Base-by-base conservation (phyloP, 2,888 invertebrate genomes). In the Crocallis elinguaria region DNA sequence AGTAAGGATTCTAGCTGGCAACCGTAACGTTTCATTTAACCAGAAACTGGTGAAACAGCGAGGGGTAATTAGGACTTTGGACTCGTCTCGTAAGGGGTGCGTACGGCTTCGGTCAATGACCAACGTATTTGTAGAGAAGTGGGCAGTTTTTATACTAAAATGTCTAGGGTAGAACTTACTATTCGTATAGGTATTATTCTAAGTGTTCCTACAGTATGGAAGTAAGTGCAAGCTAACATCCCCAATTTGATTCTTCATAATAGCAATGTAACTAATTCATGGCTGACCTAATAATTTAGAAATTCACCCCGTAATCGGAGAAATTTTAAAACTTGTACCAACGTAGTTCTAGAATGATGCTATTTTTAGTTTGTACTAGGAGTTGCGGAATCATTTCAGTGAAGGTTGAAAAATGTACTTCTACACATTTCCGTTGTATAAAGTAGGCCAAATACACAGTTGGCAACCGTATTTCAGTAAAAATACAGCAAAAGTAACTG, bases 71-170 rank as follows among this genome's bases (percentile, higher is more conserved):
- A 62, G 54, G 48, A 45, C 53, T 37, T 16, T 25, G 57, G 57
- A 49, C 44, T 43, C 21, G 41, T 48, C 55, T 48, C 56, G 43
- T 35, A 39, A 53, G 50, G 59, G 61, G 58, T 57, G 61, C 44
- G 42, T 58, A 60, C 0, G 64, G 62, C 56, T 64, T 64, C 64
- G 60, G 60, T 54, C 64, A 27, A 14, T 58, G 62, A 55, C 64
- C 64, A 49, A 39, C 30, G 49, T 53, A 48, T 52, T 54, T 54
- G 50, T 44, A 43, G 57, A 14, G 25, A 46, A 50, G 21, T 55
- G 49, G 9, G 25, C 7, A 11, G 14, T 38, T 39, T 39, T 38
- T 25, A 8, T 25, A 46, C n/a, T 11, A 38, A 12, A 27, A 37
- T 3, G 14, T 23, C 23, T 32, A 23, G 3, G 19, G 21, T 35